phyloP scores from a whole-genome alignment of 1,140 invertebrate species.

The Diabrotica virgifera region DNA sequence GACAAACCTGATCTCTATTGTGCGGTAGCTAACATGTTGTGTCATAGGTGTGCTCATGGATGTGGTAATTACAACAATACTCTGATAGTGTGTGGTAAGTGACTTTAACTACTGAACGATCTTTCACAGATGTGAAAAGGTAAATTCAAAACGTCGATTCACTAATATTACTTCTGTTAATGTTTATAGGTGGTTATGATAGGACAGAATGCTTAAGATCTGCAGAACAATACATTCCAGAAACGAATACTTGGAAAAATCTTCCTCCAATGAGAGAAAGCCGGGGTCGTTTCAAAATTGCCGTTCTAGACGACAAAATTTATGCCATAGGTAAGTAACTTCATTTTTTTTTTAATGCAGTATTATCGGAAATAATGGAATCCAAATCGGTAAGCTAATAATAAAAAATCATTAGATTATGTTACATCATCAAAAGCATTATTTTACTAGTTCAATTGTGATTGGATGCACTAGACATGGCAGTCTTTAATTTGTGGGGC shows the following conservation, averaged over 20 bases:
- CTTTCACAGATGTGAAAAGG: too few relatives aligned
- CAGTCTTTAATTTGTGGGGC: too few relatives aligned
- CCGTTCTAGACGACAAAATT: conserved; percentile 62
- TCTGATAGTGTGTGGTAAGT: conserved; percentile 70
- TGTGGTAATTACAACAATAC: conserved; percentile 65
- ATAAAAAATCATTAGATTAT: too few relatives aligned
- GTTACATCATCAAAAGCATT: too few relatives aligned
- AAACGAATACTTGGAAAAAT: conserved; percentile 64
- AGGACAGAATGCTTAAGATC: conserved; percentile 75
- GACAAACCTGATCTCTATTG: conserved; percentile 58
- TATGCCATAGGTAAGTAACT: conserved; percentile 58
- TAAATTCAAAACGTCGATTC: too few relatives aligned
- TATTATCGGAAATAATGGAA: too few relatives aligned
- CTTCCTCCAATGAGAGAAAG: conserved; percentile 67
- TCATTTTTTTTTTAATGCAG: too few relatives aligned
- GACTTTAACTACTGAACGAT: too few relatives aligned
- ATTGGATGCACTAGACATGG: too few relatives aligned
- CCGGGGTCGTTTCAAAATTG: conserved; percentile 72
- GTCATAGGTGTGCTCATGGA: conserved; percentile 71
- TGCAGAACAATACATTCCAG: conserved; percentile 71
- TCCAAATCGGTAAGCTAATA: too few relatives aligned
- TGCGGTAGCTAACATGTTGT: conserved; percentile 64
- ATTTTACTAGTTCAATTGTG: too few relatives aligned
- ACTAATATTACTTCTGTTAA: too few relatives aligned
- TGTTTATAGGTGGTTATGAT: conserved; percentile 73